Percentiles rank a stretch among this genome's conserved stretches.
phyloP scores from a whole-genome alignment of 2,888 invertebrate species.

The Strigamia crassipes region DNA sequence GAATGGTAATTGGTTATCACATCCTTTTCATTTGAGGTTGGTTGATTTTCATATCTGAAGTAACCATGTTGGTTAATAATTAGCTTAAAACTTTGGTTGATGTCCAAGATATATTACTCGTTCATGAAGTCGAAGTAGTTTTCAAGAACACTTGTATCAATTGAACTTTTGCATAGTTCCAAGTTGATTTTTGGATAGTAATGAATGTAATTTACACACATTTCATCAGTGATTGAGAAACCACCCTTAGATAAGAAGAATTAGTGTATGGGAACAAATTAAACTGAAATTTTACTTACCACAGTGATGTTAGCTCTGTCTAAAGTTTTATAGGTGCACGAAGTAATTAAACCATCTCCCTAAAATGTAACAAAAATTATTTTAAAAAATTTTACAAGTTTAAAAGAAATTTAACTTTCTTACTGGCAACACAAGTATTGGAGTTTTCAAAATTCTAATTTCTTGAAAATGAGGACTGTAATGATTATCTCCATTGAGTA shows the following conservation, averaged over 20 bases:
- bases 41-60: conserved; percentile 76
- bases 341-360: conserved; percentile 74
- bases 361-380: background rate
- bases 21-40: conserved; percentile 68
- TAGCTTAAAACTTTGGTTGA: background rate
- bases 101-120: conserved; percentile 65
- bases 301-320: too few species aligned
- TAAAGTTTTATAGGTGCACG: conserved; percentile 78
- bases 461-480: conserved; percentile 99
- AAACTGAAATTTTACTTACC: background rate
- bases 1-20: conserved; percentile 80
- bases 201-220: conserved; percentile 95
- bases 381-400: too few species aligned
- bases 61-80: background rate
- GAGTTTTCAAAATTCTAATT: conserved; percentile 79
- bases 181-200: conserved; percentile 89
- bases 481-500: conserved; percentile 89
- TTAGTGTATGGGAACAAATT: too few species aligned
- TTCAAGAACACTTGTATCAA: conserved; percentile 70
- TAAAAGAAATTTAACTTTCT: conserved; percentile 55
- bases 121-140: conserved; percentile 79
- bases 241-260: conserved; percentile 69
- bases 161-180: conserved; percentile 94
- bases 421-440: conserved; percentile 84
- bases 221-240: conserved; percentile 94